phyloP scores from a whole-genome alignment of 2,797 vertebrate species.

The Trachurus trachurus region DNA sequence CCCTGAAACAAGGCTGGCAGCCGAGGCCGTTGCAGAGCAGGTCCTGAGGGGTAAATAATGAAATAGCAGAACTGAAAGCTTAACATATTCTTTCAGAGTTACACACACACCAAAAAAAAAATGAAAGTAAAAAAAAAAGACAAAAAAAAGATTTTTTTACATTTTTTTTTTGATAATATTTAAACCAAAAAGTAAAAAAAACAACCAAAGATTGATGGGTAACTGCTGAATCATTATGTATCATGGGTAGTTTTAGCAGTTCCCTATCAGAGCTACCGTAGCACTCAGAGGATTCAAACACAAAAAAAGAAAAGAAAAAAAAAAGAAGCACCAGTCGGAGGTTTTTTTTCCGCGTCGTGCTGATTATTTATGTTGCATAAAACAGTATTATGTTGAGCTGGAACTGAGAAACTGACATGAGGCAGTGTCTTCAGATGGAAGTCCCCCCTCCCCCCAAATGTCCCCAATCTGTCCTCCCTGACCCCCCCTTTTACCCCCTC shows the following conservation, averaged over 20 bases:
- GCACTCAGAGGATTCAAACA: constrained; percentile 77
- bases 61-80: constrained; percentile 56
- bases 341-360: constrained; percentile 46
- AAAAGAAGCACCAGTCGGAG: constrained; percentile 67
- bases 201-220: constrained; percentile 82
- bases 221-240: constrained; percentile 73
- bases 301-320: too few species aligned
- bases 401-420: constrained; percentile 85
- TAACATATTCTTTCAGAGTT: constrained; percentile 57
- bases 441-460: constrained; percentile 63
- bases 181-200: constrained; percentile 54
- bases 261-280: constrained; percentile 72
- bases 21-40: constrained; percentile 42
- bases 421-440: constrained; percentile 80
- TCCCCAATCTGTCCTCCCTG: constrained; percentile 47
- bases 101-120: constrained; percentile 2
- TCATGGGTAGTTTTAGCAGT: constrained; percentile 75
- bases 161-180: constrained; percentile 55
- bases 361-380: constrained; percentile 68
- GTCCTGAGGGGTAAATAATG: constrained; percentile 35
- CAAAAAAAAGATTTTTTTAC: constrained; percentile 21
- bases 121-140: background rate
- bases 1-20: constrained; percentile 50
- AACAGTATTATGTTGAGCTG: constrained; percentile 74
- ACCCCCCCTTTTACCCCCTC: too few species aligned